phyloP scores from a whole-genome alignment of 1,140 invertebrate species.

The Neotoxoptera formosana region DNA sequence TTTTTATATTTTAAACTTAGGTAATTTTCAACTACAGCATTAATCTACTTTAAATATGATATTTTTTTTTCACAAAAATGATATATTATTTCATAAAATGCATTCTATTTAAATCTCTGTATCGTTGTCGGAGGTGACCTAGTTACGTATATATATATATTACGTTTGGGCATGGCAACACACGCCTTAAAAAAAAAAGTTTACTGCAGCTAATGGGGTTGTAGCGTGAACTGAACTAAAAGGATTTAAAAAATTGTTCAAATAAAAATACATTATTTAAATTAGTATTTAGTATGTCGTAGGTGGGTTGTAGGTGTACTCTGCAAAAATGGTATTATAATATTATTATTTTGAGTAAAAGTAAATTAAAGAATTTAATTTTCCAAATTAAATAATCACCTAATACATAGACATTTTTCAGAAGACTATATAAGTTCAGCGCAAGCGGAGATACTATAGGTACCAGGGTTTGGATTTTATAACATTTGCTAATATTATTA shows the following conservation, averaged over 20 bases:
- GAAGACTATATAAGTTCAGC: no score
- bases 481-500: no score
- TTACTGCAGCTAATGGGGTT: not conserved
- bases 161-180: conserved; percentile 7
- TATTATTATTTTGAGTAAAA: no score
- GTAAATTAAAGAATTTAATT: no score
- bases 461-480: no score
- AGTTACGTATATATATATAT: conserved; percentile 6
- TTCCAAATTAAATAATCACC: no score
- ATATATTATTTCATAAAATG: conserved; percentile 3
- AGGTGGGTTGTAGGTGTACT: not conserved
- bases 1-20: not conserved
- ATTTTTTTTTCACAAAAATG: not conserved
- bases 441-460: no score
- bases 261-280: conserved; percentile 15
- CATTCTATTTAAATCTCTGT: conserved; percentile 3
- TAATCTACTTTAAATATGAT: conserved; percentile 8
- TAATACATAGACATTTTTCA: no score
- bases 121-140: not conserved
- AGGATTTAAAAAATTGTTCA: not conserved
- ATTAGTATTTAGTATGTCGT: not conserved
- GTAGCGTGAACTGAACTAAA: not conserved
- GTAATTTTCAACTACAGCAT: conserved; percentile 6
- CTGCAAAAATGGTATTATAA: not conserved
- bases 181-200: conserved; percentile 4